A percentile compares a stretch with the other conserved stretches of the same genome.
These are phyloP conservation scores for Montifringilla adamsi DNA, from an alignment of 2,113 vertebrate species.

Conservation along the genomic window DNA sequence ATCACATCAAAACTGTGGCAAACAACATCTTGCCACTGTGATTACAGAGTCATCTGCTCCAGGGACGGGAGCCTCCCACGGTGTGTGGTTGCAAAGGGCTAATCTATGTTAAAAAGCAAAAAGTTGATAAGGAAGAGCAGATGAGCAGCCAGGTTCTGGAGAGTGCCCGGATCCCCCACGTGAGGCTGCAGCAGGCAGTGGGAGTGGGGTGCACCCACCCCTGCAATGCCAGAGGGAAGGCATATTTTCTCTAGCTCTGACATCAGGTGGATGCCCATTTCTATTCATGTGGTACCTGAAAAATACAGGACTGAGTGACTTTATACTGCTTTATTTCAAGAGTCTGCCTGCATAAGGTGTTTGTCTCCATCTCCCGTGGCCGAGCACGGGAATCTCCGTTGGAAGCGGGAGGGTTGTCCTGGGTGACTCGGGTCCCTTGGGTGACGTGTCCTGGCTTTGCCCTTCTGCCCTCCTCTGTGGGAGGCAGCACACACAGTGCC, in stretches of 20 bases:
- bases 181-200: background rate
- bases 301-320: background rate
- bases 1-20: background rate
- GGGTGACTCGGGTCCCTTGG: background rate
- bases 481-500: background rate
- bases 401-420: background rate
- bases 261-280: background rate
- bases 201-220: background rate
- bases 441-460: background rate
- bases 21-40: background rate
- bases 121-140: background rate
- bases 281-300: background rate
- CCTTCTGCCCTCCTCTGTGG: background rate
- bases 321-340: background rate
- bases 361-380: background rate
- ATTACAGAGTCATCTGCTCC: background rate
- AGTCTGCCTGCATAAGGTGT: background rate
- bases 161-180: rapidly evolving
- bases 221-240: background rate
- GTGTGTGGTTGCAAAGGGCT: constrained; percentile 1
- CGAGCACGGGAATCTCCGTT: rapidly evolving
- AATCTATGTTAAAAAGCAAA: background rate
- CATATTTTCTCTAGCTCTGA: background rate
- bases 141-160: background rate
- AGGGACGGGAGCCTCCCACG: background rate